A percentile compares a stretch with the other conserved stretches of the same genome.
phyloP scores from a whole-genome alignment of 2,797 vertebrate species.

The Oreonectes daqikongensis region DNA sequence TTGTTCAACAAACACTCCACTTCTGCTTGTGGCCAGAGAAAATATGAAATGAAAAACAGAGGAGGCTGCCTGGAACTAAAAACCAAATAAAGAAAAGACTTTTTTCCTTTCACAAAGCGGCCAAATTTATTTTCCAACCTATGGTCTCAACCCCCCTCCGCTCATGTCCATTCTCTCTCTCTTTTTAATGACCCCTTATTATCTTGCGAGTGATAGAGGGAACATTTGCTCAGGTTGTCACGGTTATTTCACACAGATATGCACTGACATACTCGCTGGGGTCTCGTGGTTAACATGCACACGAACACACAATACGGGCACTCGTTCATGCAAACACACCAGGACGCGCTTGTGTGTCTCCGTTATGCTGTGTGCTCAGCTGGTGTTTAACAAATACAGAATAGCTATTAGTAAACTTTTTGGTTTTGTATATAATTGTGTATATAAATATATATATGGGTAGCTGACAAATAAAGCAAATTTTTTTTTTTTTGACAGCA shows the following conservation, averaged over 20 bases:
- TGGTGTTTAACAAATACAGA: not conserved
- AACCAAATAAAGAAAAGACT: constrained; percentile 43
- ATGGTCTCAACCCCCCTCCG: constrained; percentile 39
- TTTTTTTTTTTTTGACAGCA: too few relatives aligned
- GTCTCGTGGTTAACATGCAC: constrained; percentile 39
- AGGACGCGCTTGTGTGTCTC: not conserved
- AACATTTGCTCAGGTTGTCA: constrained; percentile 46
- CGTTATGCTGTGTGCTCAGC: not conserved
- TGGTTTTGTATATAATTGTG: too few relatives aligned
- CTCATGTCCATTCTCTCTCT: constrained; percentile 8
- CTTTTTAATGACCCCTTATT: constrained; percentile 39
- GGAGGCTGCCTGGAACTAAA: constrained; percentile 34
- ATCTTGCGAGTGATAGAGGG: constrained; percentile 39
- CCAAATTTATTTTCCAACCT: constrained; percentile 44
- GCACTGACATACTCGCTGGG: not conserved
- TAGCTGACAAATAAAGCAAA: too few relatives aligned
- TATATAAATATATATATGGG: too few relatives aligned
- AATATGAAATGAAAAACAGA: constrained; percentile 57
- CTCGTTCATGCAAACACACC: constrained; percentile 17
- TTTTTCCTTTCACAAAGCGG: constrained; percentile 49
- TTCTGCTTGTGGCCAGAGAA: constrained; percentile 50
- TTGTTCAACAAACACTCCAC: constrained; percentile 52
- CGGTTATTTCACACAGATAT: constrained; percentile 7
- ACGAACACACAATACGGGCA: constrained; percentile 30
- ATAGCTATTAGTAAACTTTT: constrained; percentile 3